Conservation (phyloP, 2,113 vertebrate species). For the Azemiops feae region DNA sequence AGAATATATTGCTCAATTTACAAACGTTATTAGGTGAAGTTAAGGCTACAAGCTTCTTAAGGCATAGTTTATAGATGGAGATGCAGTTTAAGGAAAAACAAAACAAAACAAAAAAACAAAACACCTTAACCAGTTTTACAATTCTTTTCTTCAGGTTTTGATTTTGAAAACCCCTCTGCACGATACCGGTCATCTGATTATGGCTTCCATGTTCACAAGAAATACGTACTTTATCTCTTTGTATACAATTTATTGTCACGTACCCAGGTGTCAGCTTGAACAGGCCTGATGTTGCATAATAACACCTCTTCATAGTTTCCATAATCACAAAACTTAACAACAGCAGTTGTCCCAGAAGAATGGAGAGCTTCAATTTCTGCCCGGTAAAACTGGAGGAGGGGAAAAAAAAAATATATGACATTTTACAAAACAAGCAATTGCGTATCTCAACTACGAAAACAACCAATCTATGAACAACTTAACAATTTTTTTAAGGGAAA, state of each 20-base stretch:
- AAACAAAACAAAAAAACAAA: not conserved
- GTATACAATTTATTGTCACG: conserved; percentile 73
- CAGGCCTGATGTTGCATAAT: conserved; percentile 90
- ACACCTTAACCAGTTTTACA: conserved; percentile 44
- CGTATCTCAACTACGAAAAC: not conserved
- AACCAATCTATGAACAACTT: not conserved
- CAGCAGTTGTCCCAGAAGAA: conserved; percentile 93
- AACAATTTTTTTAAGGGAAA: not conserved
- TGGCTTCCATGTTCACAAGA: conserved; percentile 59
- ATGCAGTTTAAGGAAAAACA: conserved; percentile 19
- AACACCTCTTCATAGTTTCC: conserved; percentile 99
- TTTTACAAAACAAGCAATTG: conserved; percentile 37
- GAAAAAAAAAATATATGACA: conserved; percentile 39
- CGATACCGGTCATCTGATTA: conserved; percentile 43
- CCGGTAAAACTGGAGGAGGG: conserved; percentile 83
- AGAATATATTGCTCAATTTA: conserved; percentile 48
- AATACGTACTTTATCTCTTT: conserved; percentile 54
- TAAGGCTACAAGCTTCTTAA: conserved; percentile 30
- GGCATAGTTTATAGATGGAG: conserved; percentile 43
- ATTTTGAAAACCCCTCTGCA: conserved; percentile 28
- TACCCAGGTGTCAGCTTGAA: conserved; percentile 87
- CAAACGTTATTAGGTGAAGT: conserved; percentile 57
- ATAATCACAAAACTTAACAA: conserved; percentile 95
- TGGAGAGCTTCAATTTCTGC: conserved; percentile 95
- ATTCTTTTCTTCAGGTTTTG: conserved; percentile 25